Evolutionary conservation across 2,113 vertebrate species (phyloP).

Genomic region (Pelodiscus sinensis): DNA sequence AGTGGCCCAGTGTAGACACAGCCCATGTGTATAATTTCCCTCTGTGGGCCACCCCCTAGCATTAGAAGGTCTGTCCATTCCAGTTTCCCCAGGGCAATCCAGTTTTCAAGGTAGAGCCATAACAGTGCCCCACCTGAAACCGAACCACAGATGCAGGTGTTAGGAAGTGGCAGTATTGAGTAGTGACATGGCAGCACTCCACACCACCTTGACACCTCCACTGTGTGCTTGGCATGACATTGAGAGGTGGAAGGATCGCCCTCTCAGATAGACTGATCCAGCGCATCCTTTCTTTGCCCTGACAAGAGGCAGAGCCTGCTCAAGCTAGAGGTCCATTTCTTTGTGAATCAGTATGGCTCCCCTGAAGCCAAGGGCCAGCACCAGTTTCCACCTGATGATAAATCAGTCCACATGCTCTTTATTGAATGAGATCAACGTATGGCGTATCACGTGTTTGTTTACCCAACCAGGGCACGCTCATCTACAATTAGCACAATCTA

Average conservation of each 20-base stretch:
- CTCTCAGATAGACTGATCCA: background rate
- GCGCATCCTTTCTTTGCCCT: background rate
- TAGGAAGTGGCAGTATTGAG: background rate
- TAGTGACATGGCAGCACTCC: background rate
- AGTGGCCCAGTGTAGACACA: no score
- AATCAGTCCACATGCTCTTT: background rate
- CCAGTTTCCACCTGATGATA: background rate
- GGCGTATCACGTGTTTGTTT: background rate
- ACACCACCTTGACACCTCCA: background rate
- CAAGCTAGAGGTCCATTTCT: background rate
- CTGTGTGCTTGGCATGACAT: background rate
- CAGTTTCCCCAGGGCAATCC: background rate
- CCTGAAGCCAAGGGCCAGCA: background rate
- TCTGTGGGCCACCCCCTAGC: no score
- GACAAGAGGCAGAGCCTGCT: background rate
- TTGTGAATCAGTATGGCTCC: background rate
- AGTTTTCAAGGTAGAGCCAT: background rate
- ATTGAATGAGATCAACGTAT: background rate
- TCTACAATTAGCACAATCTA: background rate
- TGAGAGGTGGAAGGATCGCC: background rate
- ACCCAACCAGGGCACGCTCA: background rate
- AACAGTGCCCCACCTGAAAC: background rate
- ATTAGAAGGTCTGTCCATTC: background rate
- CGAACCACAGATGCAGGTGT: background rate
- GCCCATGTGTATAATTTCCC: background rate